These are phyloP conservation scores for Cylindroiulus punctatus DNA, from an alignment of 2,888 invertebrate species.

Conservation along the genomic window DNA sequence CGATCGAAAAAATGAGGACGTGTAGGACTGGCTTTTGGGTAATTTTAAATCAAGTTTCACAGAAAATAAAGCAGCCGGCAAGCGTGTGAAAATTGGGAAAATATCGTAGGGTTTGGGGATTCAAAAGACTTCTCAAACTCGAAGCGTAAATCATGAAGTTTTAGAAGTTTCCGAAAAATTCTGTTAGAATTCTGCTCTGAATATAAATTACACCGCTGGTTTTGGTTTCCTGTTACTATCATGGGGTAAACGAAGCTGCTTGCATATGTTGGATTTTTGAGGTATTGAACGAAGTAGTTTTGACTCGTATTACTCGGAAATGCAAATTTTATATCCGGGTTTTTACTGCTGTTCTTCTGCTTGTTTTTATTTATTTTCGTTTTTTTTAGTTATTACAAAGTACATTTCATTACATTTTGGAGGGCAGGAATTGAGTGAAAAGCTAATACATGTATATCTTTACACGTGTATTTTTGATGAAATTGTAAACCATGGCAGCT, in stretches of 20 bases:
- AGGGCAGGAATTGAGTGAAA: not conserved
- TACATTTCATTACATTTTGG: not conserved
- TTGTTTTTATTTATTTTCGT: not conserved
- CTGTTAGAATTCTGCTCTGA: not conserved
- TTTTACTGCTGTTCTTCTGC: not conserved
- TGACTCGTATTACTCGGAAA: not conserved
- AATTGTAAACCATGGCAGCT: not conserved
- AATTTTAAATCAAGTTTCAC: not conserved
- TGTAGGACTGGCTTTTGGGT: not conserved
- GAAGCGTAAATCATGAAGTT: conserved; percentile 2
- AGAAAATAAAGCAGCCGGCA: not conserved
- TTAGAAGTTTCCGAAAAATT: conserved; percentile 28
- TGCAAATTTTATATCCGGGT: not conserved
- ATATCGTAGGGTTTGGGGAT: not conserved
- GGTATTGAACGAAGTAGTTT: not conserved
- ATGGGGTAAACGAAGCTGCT: no score
- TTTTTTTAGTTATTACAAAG: not conserved
- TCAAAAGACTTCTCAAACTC: not conserved
- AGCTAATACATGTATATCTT: no score
- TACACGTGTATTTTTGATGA: no score
- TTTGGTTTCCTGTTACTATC: no score
- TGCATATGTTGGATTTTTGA: no score
- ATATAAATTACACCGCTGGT: not conserved
- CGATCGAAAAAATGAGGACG: not conserved
- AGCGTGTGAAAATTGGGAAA: not conserved